Conservation (phyloP, 2,797 vertebrate species). For the Oreonectes daqikongensis region DNA sequence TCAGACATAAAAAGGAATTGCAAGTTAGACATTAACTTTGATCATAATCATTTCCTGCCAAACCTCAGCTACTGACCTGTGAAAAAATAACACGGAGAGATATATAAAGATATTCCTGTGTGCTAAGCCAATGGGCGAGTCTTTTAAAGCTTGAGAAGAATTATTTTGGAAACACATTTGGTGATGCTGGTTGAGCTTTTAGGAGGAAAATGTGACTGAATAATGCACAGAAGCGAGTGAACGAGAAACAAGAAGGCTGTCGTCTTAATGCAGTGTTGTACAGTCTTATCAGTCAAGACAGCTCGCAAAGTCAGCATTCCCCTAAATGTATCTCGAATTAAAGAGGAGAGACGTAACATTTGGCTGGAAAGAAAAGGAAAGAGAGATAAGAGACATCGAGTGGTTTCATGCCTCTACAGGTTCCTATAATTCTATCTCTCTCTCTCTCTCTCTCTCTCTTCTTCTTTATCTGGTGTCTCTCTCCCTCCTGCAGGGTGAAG, state of each 20-base stretch:
- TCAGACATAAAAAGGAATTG: constrained; percentile 11
- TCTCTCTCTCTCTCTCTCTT: constrained; percentile 8
- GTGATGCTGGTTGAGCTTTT: background rate
- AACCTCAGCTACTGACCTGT: background rate
- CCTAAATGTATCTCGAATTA: constrained; percentile 15
- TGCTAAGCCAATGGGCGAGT: background rate
- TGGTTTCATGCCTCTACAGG: constrained; percentile 29
- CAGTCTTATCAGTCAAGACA: constrained; percentile 28
- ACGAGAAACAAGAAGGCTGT: background rate
- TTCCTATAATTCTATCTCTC: background rate
- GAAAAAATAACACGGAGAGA: background rate
- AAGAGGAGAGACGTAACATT: constrained; percentile 2
- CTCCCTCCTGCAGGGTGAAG: constrained; percentile 41
- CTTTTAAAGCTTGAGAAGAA: background rate
- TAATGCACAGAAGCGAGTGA: background rate
- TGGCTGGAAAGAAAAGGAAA: background rate
- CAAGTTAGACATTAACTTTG: constrained; percentile 6
- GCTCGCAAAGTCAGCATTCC: constrained; percentile 7
- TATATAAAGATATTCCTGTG: background rate
- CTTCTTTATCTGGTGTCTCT: constrained; percentile 6
- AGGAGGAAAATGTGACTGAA: background rate
- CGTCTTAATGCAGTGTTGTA: background rate
- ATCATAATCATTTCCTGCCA: background rate
- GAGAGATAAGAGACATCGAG: constrained; percentile 46
- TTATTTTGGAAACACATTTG: background rate